A percentile compares a stretch with the other conserved stretches of the same genome.
phyloP scores from a whole-genome alignment of 2,113 vertebrate species.

The Chlorodrepanis virens region DNA sequence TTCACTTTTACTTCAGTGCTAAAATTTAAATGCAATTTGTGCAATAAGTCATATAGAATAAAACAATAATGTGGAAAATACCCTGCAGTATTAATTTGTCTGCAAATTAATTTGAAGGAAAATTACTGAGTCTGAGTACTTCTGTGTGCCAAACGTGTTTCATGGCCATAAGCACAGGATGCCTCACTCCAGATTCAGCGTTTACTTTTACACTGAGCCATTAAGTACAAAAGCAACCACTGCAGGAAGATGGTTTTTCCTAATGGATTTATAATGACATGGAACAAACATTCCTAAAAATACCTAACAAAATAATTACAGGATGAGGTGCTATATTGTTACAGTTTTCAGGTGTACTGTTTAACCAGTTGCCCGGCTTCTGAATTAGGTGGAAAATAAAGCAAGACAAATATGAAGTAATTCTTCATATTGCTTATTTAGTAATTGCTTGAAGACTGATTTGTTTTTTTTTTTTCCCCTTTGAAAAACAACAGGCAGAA shows the following conservation, averaged over 20 bases:
- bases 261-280: not conserved
- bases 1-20: not conserved
- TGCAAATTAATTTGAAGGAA: not conserved
- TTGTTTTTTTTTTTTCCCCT: not conserved
- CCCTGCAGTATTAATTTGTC: not conserved
- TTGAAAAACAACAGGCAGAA: slow-evolving; percentile 19
- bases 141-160: not conserved
- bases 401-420: not conserved
- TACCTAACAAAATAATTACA: not conserved
- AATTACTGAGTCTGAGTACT: not conserved
- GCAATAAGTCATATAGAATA: not conserved
- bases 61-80: not conserved
- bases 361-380: not conserved
- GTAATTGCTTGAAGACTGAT: not conserved
- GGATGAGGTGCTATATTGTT: not conserved
- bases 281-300: not conserved
- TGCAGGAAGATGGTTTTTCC: not conserved
- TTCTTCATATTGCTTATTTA: not conserved
- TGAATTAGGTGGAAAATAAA: not conserved
- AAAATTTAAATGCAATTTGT: slow-evolving; percentile 5
- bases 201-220: not conserved
- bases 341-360: not conserved
- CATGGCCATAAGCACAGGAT: not conserved
- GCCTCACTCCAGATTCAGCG: not conserved
- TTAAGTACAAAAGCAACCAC: not conserved